Conservation (phyloP, 2,113 vertebrate genomes). For the Ceyx margarethae region DNA sequence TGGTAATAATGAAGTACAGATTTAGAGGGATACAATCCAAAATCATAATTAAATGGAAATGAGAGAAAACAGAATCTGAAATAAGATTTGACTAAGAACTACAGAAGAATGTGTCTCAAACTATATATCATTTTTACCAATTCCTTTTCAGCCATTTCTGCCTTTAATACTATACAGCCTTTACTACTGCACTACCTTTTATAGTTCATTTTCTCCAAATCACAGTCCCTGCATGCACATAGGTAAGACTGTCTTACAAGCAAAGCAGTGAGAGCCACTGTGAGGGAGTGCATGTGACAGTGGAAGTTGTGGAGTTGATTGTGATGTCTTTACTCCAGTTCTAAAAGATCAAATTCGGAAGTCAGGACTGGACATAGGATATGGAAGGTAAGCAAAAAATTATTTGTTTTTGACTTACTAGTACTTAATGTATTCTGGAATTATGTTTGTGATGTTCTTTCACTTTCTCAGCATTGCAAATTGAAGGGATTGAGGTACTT, state of each 20-base stretch:
- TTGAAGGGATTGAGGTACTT: not conserved
- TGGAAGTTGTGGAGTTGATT: not conserved
- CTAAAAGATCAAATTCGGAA: not conserved
- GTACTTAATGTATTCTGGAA: not conserved
- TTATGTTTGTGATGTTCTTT: not conserved
- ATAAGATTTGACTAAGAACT: conserved; percentile 45
- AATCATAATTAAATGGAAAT: conserved; percentile 64
- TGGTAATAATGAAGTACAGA: conserved; percentile 53
- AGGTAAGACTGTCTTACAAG: not conserved
- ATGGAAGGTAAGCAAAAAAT: not conserved
- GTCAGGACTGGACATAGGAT: not conserved
- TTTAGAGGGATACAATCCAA: conserved; percentile 54
- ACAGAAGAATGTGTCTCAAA: not conserved
- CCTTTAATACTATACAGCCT: not conserved
- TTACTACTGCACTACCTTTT: not conserved
- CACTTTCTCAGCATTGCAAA: not conserved
- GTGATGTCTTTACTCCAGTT: not conserved
- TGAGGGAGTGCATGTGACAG: not conserved
- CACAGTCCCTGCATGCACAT: not conserved
- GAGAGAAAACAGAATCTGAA: conserved; percentile 43
- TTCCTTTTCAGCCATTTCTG: not conserved
- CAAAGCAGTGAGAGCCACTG: not conserved
- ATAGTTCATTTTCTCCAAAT: not conserved
- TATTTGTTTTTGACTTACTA: not conserved
- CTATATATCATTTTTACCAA: not conserved